phyloP scores from a whole-genome alignment of 2,113 vertebrate genomes.

The Crotalus helleri region DNA sequence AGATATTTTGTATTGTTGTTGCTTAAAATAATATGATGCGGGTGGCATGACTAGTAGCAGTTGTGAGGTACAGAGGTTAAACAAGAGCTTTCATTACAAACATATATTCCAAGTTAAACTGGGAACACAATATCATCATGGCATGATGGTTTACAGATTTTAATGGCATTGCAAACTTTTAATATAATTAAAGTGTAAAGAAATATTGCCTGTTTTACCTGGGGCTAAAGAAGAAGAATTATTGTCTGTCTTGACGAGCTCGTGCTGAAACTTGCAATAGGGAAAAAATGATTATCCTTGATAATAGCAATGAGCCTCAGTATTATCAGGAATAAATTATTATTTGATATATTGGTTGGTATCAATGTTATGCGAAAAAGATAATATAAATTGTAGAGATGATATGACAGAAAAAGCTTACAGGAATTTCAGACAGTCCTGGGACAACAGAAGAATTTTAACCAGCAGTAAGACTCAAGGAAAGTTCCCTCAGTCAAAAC shows the following conservation, averaged over 20 bases:
- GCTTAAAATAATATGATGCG: background rate
- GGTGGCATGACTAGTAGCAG: background rate
- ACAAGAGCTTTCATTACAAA: background rate
- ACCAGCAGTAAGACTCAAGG: background rate
- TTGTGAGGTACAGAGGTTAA: conserved; percentile 1
- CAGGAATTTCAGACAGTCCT: background rate
- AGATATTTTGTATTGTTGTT: conserved; percentile 22
- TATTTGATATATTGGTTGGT: background rate
- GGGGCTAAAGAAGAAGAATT: background rate
- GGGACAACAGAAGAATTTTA: background rate
- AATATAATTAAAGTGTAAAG: background rate
- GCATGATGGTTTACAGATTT: conserved; percentile 26
- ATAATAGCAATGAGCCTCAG: background rate
- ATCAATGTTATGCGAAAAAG: background rate
- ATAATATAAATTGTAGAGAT: background rate
- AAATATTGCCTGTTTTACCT: background rate
- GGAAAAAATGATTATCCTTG: background rate
- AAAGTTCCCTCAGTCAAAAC: background rate
- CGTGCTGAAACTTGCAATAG: background rate
- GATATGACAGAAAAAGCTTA: background rate
- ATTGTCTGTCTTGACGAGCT: background rate
- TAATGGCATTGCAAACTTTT: background rate
- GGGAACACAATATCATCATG: conserved; percentile 1
- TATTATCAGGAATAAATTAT: background rate
- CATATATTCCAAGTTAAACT: conserved; percentile 21